Percentiles rank a stretch among this genome's conserved stretches.
Evolutionary conservation across 1,140 invertebrate species (phyloP).

Genomic region (Neodiprion virginianus): DNA sequence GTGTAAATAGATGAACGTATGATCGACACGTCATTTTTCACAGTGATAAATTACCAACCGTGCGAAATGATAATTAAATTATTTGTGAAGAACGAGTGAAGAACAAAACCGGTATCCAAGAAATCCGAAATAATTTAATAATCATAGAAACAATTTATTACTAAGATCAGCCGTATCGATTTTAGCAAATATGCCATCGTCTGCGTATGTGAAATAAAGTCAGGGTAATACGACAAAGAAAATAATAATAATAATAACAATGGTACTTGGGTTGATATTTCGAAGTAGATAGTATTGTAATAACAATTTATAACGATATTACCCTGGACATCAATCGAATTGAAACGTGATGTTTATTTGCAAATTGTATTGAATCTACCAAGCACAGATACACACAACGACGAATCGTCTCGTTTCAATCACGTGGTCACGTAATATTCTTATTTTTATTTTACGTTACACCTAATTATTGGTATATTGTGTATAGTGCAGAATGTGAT

Average conservation of each 20-base stretch:
- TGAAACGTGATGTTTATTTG: no score
- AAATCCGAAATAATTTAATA: conserved; percentile 10
- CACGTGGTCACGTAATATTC: no score
- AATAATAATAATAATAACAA: neutral
- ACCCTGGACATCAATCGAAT: no score
- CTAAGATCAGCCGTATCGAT: neutral
- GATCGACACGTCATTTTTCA: conserved; percentile 18
- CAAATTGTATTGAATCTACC: no score
- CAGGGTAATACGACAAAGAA: neutral
- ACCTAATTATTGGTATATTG: no score
- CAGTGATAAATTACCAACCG: neutral
- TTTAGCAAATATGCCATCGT: conserved; percentile 12
- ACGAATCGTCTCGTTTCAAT: no score
- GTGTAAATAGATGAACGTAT: conserved; percentile 37
- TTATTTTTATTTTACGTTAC: no score
- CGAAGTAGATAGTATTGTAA: no score
- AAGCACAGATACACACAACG: no score
- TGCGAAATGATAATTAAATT: conserved; percentile 1
- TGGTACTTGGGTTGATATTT: no score
- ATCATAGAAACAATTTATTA: conserved; percentile 23
- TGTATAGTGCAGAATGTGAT: no score
- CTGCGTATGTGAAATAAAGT: conserved; percentile 12
- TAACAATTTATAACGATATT: no score
- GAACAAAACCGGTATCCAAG: neutral
- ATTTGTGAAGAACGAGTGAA: conserved; percentile 1